These are phyloP conservation scores for Raja brachyura DNA, from an alignment of 2,113 vertebrate genomes.

Conservation along the genomic window DNA sequence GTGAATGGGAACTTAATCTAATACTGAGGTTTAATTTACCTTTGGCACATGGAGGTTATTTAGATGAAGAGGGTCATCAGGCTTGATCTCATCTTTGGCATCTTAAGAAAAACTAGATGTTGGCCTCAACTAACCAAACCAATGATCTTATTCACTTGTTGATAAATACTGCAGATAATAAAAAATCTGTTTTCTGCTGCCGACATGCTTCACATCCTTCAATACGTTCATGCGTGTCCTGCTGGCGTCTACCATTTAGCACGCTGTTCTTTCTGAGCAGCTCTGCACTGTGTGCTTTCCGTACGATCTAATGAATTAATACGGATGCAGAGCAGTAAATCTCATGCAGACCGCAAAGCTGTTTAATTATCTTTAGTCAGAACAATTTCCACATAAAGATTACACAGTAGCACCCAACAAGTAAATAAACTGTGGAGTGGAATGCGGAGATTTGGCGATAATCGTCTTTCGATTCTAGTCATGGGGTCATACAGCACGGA, in stretches of 20 bases:
- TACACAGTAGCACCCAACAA: not conserved
- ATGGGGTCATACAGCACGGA: too few relatives aligned
- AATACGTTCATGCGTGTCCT: not conserved
- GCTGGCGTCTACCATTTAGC: not conserved
- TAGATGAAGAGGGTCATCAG: not conserved
- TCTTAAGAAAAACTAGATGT: not conserved
- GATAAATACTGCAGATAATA: not conserved
- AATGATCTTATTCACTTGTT: not conserved
- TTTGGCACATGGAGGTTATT: not conserved
- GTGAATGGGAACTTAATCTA: constrained; percentile 3
- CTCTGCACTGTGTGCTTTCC: not conserved
- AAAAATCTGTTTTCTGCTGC: not conserved
- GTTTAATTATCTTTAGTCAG: constrained; percentile 23
- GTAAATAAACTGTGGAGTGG: not conserved
- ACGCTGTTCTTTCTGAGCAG: not conserved
- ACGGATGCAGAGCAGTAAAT: not conserved
- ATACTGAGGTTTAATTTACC: not conserved
- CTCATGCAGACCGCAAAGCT: not conserved
- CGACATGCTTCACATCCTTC: not conserved
- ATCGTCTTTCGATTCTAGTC: not conserved
- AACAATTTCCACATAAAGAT: constrained; percentile 20
- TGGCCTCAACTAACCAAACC: not conserved
- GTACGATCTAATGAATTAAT: not conserved
- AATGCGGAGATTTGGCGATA: not conserved
- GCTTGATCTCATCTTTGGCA: not conserved